Conservation (phyloP, 2,888 invertebrate genomes). For the Boloria euphrosyne region DNA sequence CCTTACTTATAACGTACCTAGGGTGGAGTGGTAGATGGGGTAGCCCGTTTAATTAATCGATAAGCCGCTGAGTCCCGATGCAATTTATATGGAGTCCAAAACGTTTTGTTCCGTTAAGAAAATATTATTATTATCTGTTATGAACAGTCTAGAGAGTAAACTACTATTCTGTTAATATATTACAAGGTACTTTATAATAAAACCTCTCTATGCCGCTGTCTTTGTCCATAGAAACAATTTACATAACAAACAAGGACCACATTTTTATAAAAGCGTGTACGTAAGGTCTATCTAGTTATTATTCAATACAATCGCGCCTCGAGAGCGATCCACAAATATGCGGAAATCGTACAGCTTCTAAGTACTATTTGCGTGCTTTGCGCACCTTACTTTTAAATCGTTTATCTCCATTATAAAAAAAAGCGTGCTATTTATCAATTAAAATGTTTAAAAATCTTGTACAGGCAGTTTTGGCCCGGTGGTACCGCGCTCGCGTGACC, state of each 20-base stretch:
- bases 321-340: slow-evolving; percentile 26
- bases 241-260: slow-evolving; percentile 22
- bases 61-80: too few relatives aligned
- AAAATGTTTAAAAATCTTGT: neutral
- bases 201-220: neutral
- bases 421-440: neutral
- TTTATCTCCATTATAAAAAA: neutral
- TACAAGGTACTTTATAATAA: neutral
- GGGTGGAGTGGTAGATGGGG: too few relatives aligned
- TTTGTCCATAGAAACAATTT: neutral
- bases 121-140: too few relatives aligned
- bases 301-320: slow-evolving; percentile 31
- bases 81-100: too few relatives aligned
- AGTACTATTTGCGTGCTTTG: slow-evolving; percentile 18
- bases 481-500: too few relatives aligned
- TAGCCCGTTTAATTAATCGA: too few relatives aligned
- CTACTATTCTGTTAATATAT: neutral
- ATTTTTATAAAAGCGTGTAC: slow-evolving; percentile 26
- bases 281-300: slow-evolving; percentile 42
- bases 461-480: too few relatives aligned
- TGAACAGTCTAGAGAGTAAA: too few relatives aligned
- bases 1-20: too few relatives aligned
- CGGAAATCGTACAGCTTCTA: slow-evolving; percentile 25
- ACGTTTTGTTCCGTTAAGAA: too few relatives aligned
- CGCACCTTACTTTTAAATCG: slow-evolving; percentile 14